phyloP scores from a whole-genome alignment of 2,113 vertebrate genomes.

The Emydura subglobosa region DNA sequence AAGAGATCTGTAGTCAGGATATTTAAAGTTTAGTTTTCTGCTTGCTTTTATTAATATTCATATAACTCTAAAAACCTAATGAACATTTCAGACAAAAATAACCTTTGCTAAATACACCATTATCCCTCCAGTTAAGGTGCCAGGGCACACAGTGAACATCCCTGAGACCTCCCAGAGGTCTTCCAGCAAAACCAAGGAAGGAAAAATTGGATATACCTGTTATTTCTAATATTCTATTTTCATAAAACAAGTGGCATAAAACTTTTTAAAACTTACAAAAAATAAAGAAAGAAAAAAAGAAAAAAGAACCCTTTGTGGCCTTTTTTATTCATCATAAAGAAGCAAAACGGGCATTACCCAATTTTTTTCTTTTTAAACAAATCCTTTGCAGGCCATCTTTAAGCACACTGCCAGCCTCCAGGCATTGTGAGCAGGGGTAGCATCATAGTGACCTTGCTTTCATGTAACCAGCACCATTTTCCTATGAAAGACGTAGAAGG shows the following conservation, averaged over 20 bases:
- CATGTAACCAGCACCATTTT: neutral
- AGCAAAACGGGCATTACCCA: neutral
- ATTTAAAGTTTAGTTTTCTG: neutral
- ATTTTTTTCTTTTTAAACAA: neutral
- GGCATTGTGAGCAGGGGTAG: neutral
- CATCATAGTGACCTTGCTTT: neutral
- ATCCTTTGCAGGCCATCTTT: neutral
- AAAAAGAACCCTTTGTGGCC: neutral
- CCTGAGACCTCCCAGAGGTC: neutral
- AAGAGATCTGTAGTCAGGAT: neutral
- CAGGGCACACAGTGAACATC: neutral
- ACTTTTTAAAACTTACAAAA: neutral
- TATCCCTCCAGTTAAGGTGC: neutral
- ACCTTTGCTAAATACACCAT: neutral
- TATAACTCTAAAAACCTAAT: neutral
- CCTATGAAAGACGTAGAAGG: neutral
- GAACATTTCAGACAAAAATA: neutral
- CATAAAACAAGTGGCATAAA: neutral
- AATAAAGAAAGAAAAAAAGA: neutral
- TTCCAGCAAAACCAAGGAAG: neutral
- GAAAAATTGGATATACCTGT: accelerated
- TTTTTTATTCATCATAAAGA: neutral
- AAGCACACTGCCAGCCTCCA: neutral
- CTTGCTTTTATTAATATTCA: neutral
- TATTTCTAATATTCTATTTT: neutral